Percentiles rank a stretch among this genome's conserved stretches.
These are phyloP conservation scores for Dioctria rufipes DNA, from an alignment of 2,888 invertebrate species.

Conservation along the genomic window DNA sequence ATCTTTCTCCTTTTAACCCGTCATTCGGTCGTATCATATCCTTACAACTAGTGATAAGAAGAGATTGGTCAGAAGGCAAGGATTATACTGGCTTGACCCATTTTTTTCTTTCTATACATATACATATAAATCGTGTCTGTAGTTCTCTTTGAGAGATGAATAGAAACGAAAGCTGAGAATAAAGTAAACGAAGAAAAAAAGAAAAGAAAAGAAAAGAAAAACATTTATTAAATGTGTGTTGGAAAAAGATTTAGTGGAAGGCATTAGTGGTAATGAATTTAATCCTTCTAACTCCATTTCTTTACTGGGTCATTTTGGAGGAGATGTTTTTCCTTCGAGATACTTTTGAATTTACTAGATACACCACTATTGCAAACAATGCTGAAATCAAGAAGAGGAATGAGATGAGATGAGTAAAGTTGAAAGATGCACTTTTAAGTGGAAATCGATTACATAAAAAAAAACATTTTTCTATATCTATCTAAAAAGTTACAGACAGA, in stretches of 20 bases:
- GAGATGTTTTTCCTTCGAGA: background rate
- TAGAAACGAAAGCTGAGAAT: constrained; percentile 15
- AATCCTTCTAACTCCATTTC: constrained; percentile 17
- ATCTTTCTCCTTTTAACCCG: constrained; percentile 8
- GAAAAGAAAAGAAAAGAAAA: background rate
- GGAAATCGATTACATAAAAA: no score
- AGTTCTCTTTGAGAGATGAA: constrained; percentile 21
- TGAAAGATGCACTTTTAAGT: no score
- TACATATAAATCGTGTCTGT: background rate
- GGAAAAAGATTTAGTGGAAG: background rate
- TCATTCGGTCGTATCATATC: background rate
- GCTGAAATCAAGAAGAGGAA: background rate
- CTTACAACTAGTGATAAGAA: constrained; percentile 43
- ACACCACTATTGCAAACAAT: background rate
- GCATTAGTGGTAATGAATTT: constrained; percentile 24
- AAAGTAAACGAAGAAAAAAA: background rate
- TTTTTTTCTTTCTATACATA: background rate
- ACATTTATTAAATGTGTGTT: background rate
- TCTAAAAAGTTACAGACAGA: no score
- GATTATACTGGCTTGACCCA: constrained; percentile 49
- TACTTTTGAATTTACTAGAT: background rate
- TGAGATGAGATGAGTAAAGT: no score
- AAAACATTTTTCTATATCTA: no score
- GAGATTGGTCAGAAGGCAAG: constrained; percentile 28
- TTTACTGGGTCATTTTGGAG: background rate